phyloP scores from a whole-genome alignment of 64 coral and sea anemone species.

The Anthopleura sola region DNA sequence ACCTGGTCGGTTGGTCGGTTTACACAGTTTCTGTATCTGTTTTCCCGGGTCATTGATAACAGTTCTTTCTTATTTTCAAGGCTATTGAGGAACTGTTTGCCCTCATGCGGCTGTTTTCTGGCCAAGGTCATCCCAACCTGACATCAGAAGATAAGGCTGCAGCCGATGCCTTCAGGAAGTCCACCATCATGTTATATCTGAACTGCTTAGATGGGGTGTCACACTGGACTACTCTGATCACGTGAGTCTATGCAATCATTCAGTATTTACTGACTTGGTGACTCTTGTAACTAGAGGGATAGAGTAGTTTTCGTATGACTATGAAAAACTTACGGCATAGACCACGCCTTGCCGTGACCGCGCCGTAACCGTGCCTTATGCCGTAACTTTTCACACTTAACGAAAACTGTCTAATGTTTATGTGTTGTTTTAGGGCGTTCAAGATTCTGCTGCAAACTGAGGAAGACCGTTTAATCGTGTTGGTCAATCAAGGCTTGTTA shows the following conservation, averaged over 20 bases:
- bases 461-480: slow-evolving; percentile 88
- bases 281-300: too few species aligned
- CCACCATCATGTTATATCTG: slow-evolving; percentile 86
- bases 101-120: slow-evolving; percentile 91
- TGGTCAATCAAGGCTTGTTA: slow-evolving; percentile 80
- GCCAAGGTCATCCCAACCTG: slow-evolving; percentile 56
- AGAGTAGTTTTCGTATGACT: too few species aligned
- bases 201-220: slow-evolving; percentile 85
- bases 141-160: slow-evolving; percentile 59
- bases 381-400: too few species aligned
- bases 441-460: slow-evolving; percentile 96
- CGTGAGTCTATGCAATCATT: slow-evolving; percentile 11
- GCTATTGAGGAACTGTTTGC: slow-evolving; percentile 91
- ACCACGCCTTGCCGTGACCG: too few species aligned
- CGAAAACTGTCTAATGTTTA: not conserved
- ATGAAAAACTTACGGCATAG: too few species aligned
- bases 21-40: too few species aligned
- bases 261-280: too few species aligned
- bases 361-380: too few species aligned
- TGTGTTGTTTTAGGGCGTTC: slow-evolving; percentile 62
- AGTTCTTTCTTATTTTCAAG: slow-evolving; percentile 6
- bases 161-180: slow-evolving; percentile 67
- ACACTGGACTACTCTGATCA: slow-evolving; percentile 93
- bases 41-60: not conserved
- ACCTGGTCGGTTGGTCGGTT: not conserved